Base-by-base conservation (phyloP, 2,888 invertebrate species). In the Sinopyrophorus schimmeli region DNA sequence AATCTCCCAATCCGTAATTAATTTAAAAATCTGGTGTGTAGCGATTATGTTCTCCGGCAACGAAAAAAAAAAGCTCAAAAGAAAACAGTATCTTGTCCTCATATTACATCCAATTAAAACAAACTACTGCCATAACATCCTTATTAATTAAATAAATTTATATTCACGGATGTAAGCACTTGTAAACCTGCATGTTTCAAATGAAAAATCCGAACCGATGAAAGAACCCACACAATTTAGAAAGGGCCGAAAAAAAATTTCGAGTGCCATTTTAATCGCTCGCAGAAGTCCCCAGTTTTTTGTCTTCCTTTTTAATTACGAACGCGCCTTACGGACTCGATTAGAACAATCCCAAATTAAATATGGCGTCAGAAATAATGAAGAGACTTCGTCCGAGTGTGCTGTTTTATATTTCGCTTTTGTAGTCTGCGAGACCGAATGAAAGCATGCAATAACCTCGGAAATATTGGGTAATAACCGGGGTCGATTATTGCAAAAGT, bases 121-220 rank as follows among this genome's bases (percentile, higher is more conserved):
- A 23, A 11, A 35, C 35, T 18, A 31, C 23, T 16, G 31, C 44
- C 50, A 24, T 44, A 48, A 53, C 55, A 56, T 59, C 55, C 56
- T 58, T 55, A 59, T 59, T 59, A 59, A 58, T 59, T 58, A 59
- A 55, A 37, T 24, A 37, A 51, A 55, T 55, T 56, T 57, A 54
- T 48, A 55, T 53, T 30, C 50, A 43, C 51, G 59, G 61, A 61
- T 61, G 61, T 60, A 43, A 50, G 61, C 57, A 55, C 59, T 58
- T 57, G 55, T 55, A 52, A 56, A 53, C 53, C 55, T 53, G 49
- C 57, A 55, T 57, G 53, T 55, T 55, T 52, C 47, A 48, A 54
- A 56, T 56, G 54, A 54, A 57, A 55, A 53, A 52, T n/a, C n/a
- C n/a, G n/a, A n/a, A n/a, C n/a, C n/a, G n/a, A n/a, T n/a, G n/a